Evolutionary conservation across 2,113 vertebrate genomes (phyloP).

Genomic region (Steatornis caripensis): DNA sequence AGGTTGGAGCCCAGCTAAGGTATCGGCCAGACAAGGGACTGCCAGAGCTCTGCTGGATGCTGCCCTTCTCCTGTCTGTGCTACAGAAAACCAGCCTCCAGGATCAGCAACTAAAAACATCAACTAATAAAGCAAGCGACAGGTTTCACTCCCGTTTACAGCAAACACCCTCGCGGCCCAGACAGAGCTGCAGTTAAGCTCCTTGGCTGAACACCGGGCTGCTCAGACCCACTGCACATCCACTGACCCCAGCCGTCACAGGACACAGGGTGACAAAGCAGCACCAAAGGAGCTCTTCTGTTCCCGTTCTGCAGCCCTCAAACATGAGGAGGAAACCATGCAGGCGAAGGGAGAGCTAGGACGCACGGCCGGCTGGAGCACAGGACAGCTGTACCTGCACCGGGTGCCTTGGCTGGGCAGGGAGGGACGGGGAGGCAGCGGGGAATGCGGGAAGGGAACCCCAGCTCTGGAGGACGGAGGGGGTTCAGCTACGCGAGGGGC

Average conservation of each 20-base stretch:
- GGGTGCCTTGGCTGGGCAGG: fast-evolving
- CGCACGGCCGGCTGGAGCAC: background rate
- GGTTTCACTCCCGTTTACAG: background rate
- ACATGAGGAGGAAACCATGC: background rate
- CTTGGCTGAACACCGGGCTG: background rate
- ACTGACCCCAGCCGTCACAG: background rate
- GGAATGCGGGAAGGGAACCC: background rate
- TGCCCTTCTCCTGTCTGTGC: background rate
- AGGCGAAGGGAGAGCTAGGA: background rate
- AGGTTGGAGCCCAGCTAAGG: background rate
- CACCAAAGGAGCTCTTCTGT: too few relatives aligned
- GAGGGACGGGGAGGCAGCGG: background rate
- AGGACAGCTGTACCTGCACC: fast-evolving
- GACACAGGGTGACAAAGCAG: background rate
- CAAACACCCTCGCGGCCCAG: background rate
- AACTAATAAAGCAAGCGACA: background rate
- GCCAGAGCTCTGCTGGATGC: background rate
- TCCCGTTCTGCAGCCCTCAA: background rate
- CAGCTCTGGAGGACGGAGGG: background rate
- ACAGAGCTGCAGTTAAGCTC: background rate
- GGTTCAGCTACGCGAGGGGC: background rate
- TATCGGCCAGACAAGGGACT: background rate
- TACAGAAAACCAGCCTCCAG: background rate
- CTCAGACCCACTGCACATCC: background rate
- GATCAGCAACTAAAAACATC: background rate